Base-by-base conservation (phyloP, 2,888 invertebrate species). In the Melanostoma scalare region DNA sequence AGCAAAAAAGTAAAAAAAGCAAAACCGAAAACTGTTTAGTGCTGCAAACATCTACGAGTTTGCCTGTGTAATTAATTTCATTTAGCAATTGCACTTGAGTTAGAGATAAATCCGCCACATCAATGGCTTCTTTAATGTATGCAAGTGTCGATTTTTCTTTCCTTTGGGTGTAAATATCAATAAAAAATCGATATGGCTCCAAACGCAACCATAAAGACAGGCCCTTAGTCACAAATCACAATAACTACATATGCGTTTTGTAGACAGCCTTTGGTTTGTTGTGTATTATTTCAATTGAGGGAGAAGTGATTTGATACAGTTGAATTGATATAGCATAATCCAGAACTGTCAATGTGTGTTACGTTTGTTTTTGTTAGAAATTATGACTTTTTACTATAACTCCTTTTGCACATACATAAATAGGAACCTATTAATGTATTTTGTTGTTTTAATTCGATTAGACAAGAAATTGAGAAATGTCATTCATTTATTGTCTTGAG, bases 91-190 rank as follows among this genome's bases (percentile, higher is more conserved):
- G 65, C 75, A 71, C 65, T 55, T 72, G 67, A 81, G 81, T 72
- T 61, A 76, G 63, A 61, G 68, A 61, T 81, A 56, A 60, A 76
- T 73, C 65, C 61, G 50, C 48, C 81, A 81, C 81, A 61, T 81
- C 55, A 76, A 81, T 76, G 81, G 75, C 81, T 81, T 81, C 81
- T 42, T 48, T 55, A 20, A 55, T 55, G 68, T 61, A 72, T 61
- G 61, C 61, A 46, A 61, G 44, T 46, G 20, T 20, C 20, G 35
- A 9, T 61, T 8, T 42, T 42, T 31, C 30, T 58, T 56, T 44
- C 5, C 65, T 40, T 65, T 75, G 58, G 20, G 42, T 63, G 46
- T 40, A 53, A 68, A 55, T 44, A 44, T 46, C 36, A 36, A 44
- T 42, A 31, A 68, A 46, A 68, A 63, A 73, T 40, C 36, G 42